These are phyloP conservation scores for Hyles euphorbiae DNA, from an alignment of 1,140 invertebrate species.

Conservation along the genomic window DNA sequence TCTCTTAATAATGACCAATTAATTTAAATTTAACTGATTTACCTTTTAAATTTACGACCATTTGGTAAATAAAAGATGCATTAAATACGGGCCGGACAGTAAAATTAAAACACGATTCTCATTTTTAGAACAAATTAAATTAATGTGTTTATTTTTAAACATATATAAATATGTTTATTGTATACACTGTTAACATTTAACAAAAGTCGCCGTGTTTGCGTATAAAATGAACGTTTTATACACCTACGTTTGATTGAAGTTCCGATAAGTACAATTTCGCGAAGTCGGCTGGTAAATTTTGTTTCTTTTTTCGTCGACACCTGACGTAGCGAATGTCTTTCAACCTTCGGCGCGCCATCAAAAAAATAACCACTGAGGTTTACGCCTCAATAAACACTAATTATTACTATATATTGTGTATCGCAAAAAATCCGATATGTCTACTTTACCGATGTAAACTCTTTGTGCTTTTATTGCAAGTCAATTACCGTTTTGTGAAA, in stretches of 20 bases:
- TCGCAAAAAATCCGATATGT: too few species aligned
- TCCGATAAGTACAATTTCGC: constrained; percentile 38
- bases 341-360: background rate
- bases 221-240: constrained; percentile 29
- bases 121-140: constrained; percentile 19
- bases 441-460: too few species aligned
- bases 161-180: constrained; percentile 14
- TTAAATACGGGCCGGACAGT: background rate
- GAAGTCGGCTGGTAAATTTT: constrained; percentile 32
- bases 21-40: too few species aligned
- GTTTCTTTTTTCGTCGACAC: constrained; percentile 36
- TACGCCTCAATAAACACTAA: too few species aligned
- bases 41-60: too few species aligned
- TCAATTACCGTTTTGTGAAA: too few species aligned
- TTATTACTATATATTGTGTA: too few species aligned
- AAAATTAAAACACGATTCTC: background rate
- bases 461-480: too few species aligned
- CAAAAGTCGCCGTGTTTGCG: constrained; percentile 18
- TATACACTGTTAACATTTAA: constrained; percentile 16
- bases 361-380: background rate
- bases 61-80: too few species aligned
- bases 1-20: too few species aligned
- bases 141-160: constrained; percentile 25
- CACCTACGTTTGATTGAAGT: constrained; percentile 29
- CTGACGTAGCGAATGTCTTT: constrained; percentile 31